phyloP scores from a whole-genome alignment of 1,140 invertebrate genomes.

The Drosophila rhopaloa region DNA sequence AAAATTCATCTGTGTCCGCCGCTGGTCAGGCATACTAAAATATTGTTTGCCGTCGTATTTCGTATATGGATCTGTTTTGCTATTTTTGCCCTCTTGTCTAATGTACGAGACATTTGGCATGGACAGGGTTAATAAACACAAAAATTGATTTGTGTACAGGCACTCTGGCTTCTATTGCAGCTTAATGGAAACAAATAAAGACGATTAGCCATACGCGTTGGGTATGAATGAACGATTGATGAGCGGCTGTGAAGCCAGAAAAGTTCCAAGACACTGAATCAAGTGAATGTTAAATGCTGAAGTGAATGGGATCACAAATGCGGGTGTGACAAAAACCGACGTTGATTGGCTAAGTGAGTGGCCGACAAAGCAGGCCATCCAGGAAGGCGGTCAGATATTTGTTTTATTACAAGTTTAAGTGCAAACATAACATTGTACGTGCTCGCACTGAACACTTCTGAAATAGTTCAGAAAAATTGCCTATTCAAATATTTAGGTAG shows the following conservation, averaged over 20 bases:
- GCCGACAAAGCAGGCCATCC: not conserved
- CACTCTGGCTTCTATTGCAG: slow-evolving; percentile 67
- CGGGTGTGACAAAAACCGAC: slow-evolving; percentile 21
- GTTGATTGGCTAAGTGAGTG: slow-evolving; percentile 16
- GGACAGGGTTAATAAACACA: slow-evolving; percentile 58
- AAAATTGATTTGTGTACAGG: slow-evolving; percentile 71
- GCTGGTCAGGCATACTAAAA: slow-evolving; percentile 77
- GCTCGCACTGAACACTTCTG: too few relatives aligned
- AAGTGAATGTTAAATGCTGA: slow-evolving; percentile 24
- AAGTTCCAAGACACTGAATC: slow-evolving; percentile 20
- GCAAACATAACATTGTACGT: too few relatives aligned
- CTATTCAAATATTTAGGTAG: too few relatives aligned
- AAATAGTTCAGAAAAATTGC: too few relatives aligned
- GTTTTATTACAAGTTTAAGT: not conserved
- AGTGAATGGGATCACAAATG: slow-evolving; percentile 18
- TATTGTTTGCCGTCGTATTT: slow-evolving; percentile 43
- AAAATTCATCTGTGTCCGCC: slow-evolving; percentile 69
- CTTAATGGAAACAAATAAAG: slow-evolving; percentile 80
- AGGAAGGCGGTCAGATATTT: slow-evolving; percentile 7
- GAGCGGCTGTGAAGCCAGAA: slow-evolving; percentile 23
- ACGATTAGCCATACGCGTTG: slow-evolving; percentile 24
- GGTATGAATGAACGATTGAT: slow-evolving; percentile 26
- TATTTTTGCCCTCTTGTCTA: slow-evolving; percentile 66
- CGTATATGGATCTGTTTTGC: slow-evolving; percentile 23
- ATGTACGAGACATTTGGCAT: slow-evolving; percentile 54